Evolutionary conservation across 2,113 vertebrate species (phyloP).

Genomic region (Phyllostomus hastatus): DNA sequence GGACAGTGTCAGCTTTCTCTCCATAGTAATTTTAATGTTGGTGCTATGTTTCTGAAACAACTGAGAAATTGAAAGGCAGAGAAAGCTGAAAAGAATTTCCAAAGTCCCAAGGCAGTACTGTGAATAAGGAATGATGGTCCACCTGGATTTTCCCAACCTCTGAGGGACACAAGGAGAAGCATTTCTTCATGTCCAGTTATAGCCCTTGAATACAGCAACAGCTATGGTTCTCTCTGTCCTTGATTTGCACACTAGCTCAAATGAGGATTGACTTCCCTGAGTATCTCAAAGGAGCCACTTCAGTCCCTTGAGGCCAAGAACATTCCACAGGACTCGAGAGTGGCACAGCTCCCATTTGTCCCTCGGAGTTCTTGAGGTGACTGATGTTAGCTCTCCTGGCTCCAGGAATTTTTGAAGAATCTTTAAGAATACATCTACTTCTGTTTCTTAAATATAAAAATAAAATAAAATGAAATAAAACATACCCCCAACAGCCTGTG

Average conservation of each 20-base stretch:
- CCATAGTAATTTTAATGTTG: neutral
- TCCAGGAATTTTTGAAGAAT: neutral
- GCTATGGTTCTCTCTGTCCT: neutral
- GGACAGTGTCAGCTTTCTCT: neutral
- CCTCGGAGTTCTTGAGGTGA: neutral
- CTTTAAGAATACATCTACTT: conserved; percentile 40
- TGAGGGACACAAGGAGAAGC: neutral
- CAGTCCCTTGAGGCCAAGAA: neutral
- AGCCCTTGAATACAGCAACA: neutral
- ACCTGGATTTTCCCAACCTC: neutral
- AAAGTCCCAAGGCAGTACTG: neutral
- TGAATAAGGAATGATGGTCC: rapidly evolving
- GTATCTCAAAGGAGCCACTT: neutral
- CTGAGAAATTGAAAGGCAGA: neutral
- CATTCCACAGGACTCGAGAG: neutral
- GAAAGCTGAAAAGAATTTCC: neutral
- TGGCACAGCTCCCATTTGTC: neutral
- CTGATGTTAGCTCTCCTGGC: neutral
- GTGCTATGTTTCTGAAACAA: neutral
- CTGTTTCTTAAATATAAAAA: conserved; percentile 66
- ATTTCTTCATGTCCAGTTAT: rapidly evolving
- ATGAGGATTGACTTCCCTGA: neutral
- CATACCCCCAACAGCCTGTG: neutral
- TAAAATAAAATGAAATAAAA: conserved; percentile 65
- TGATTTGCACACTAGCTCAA: neutral